A percentile compares a stretch with the other conserved stretches of the same genome.
These are phyloP conservation scores for Hydropsyche tenuis DNA, from an alignment of 1,140 invertebrate genomes.

Conservation along the genomic window DNA sequence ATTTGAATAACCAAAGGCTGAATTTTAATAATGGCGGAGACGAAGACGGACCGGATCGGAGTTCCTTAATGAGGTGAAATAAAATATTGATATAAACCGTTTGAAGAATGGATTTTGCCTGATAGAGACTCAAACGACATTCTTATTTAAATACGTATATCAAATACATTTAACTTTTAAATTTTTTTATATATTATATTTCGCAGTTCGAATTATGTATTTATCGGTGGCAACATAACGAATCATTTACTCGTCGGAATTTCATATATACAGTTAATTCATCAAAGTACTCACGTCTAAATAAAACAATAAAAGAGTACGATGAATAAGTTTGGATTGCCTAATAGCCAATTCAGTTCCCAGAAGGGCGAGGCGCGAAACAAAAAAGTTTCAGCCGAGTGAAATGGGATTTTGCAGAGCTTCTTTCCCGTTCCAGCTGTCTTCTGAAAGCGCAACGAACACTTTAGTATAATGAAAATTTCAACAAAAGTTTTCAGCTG, in stretches of 20 bases:
- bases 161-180: no score
- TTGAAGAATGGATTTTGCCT: background rate
- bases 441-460: slow-evolving; percentile 14
- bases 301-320: slow-evolving; percentile 2
- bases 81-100: slow-evolving; percentile 5
- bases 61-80: slow-evolving; percentile 12
- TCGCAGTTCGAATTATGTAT: no score
- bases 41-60: background rate
- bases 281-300: background rate
- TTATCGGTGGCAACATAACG: no score
- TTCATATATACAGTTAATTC: no score
- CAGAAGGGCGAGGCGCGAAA: background rate
- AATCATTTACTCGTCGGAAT: no score
- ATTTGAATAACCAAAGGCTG: slow-evolving; percentile 16
- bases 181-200: no score
- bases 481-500: slow-evolving; percentile 5
- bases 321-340: slow-evolving; percentile 1
- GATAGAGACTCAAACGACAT: background rate
- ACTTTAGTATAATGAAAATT: slow-evolving; percentile 14
- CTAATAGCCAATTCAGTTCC: slow-evolving; percentile 18
- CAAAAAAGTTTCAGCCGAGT: slow-evolving; percentile 8
- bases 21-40: slow-evolving; percentile 11
- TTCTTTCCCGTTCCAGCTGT: background rate
- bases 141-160: no score
- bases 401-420: slow-evolving; percentile 19